Conservation (phyloP, 2,888 invertebrate species). For the Eupithecia insigniata region DNA sequence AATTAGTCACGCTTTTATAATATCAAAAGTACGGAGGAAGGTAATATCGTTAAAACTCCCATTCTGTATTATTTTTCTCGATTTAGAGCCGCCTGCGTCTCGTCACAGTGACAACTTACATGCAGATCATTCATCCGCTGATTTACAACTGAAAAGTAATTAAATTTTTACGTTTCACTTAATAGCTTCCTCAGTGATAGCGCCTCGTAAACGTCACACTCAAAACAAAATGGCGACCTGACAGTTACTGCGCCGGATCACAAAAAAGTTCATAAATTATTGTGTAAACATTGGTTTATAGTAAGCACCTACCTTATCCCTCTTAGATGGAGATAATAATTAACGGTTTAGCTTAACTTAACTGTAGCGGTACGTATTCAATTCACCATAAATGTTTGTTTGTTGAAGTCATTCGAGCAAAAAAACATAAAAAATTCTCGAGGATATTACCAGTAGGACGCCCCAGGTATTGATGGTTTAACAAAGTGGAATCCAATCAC, state of each 20-base stretch:
- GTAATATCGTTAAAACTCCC: not conserved
- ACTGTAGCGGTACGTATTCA: not conserved
- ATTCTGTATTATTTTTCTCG: not conserved
- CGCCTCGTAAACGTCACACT: constrained; percentile 48
- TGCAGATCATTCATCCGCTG: constrained; percentile 42
- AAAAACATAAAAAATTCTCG: too few species aligned
- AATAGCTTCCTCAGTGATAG: constrained; percentile 50
- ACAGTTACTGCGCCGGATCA: constrained; percentile 43
- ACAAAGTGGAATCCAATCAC: not conserved
- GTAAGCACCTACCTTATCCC: constrained; percentile 10
- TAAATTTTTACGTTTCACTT: constrained; percentile 50
- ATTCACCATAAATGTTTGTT: too few species aligned
- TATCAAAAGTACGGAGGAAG: not conserved
- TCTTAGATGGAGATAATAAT: constrained; percentile 25
- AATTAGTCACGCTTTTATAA: too few species aligned
- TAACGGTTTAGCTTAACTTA: constrained; percentile 9
- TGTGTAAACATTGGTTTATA: constrained; percentile 41
- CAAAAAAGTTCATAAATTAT: constrained; percentile 44
- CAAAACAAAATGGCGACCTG: constrained; percentile 47
- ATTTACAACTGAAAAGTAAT: constrained; percentile 49
- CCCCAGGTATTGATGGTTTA: not conserved
- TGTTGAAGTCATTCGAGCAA: too few species aligned
- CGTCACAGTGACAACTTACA: constrained; percentile 46
- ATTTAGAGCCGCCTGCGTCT: constrained; percentile 38
- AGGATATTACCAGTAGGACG: not conserved